Percentiles rank a stretch among this genome's conserved stretches.
phyloP scores from a whole-genome alignment of 1,140 invertebrate species.

The Drosophila sulfurigaster region DNA sequence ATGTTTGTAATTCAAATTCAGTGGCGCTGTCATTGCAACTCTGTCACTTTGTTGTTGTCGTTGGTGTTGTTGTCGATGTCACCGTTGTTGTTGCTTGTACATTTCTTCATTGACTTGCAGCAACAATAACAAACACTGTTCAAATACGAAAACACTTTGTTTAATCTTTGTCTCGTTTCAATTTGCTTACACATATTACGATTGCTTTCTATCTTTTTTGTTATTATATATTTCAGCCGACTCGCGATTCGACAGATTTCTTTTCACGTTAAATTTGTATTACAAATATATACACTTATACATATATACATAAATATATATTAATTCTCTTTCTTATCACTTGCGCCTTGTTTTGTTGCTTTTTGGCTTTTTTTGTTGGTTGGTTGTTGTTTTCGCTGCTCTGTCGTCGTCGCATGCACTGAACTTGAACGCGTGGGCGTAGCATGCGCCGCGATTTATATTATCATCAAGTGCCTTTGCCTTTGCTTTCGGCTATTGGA shows the following conservation, averaged over 20 bases:
- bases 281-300: slow-evolving; percentile 26
- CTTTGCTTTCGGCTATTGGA: slow-evolving; percentile 70
- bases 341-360: slow-evolving; percentile 43
- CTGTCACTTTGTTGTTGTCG: slow-evolving; percentile 3
- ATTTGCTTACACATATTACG: slow-evolving; percentile 72
- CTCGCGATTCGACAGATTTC: slow-evolving; percentile 51
- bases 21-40: slow-evolving; percentile 14
- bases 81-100: slow-evolving; percentile 50
- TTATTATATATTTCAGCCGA: slow-evolving; percentile 51
- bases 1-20: slow-evolving; percentile 28
- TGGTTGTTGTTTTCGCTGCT: slow-evolving; percentile 23
- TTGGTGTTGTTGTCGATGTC: slow-evolving; percentile 40
- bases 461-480: slow-evolving; percentile 55
- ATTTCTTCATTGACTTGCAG: slow-evolving; percentile 52
- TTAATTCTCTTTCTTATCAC: slow-evolving; percentile 65
- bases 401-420: slow-evolving; percentile 50
- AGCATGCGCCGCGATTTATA: slow-evolving; percentile 59
- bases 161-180: slow-evolving; percentile 66
- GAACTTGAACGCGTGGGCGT: slow-evolving; percentile 69
- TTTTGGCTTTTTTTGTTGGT: slow-evolving; percentile 34
- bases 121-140: slow-evolving; percentile 70
- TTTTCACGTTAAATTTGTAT: slow-evolving; percentile 77
- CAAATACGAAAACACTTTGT: slow-evolving; percentile 77
- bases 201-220: slow-evolving; percentile 71
- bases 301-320: slow-evolving; percentile 20